Conservation (phyloP, 2,113 vertebrate species). For the Elachura formosa region DNA sequence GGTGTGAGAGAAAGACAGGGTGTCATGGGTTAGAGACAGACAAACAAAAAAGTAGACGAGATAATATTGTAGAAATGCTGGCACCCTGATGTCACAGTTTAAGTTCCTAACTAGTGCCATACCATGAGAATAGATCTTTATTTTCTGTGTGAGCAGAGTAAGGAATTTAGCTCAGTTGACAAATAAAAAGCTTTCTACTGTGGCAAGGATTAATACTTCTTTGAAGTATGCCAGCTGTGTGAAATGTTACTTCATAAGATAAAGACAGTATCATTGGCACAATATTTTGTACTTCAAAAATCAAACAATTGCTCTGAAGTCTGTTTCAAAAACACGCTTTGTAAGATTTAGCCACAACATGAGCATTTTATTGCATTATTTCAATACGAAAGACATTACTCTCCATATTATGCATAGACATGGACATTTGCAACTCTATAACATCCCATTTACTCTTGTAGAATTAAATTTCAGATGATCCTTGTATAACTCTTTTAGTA, state of each 20-base stretch:
- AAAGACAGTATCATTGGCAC: background rate
- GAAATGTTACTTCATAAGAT: background rate
- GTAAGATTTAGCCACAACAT: slow-evolving; percentile 27
- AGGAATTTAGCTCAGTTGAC: background rate
- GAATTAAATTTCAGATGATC: background rate
- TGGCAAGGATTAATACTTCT: background rate
- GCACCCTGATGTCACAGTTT: slow-evolving; percentile 4
- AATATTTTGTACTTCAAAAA: background rate
- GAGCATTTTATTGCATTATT: background rate
- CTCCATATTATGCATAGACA: background rate
- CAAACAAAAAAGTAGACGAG: background rate
- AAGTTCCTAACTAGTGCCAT: background rate
- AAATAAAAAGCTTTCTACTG: background rate
- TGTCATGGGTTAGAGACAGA: background rate
- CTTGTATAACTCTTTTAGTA: background rate
- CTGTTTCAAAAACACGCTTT: background rate
- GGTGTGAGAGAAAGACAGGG: background rate
- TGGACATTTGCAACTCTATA: background rate
- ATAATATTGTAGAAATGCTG: slow-evolving; percentile 16
- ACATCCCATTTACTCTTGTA: background rate
- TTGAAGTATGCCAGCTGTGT: background rate
- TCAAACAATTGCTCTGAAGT: slow-evolving; percentile 5
- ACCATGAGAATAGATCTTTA: background rate
- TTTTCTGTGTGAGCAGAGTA: background rate
- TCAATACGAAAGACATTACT: background rate